Evolutionary conservation across 2,797 vertebrate genomes (phyloP).

Genomic region (Salarias fasciatus): DNA sequence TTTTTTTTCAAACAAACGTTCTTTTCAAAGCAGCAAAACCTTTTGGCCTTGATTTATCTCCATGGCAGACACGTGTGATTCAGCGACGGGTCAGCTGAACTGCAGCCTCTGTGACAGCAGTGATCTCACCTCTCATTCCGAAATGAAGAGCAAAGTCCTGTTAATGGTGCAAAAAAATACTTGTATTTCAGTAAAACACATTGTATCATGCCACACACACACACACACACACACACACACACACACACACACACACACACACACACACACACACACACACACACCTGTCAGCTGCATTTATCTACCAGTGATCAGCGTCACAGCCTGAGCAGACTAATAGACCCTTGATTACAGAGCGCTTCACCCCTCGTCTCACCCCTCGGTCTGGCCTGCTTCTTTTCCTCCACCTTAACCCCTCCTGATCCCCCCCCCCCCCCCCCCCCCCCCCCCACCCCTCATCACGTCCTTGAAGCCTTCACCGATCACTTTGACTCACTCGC

Average conservation of each 20-base stretch:
- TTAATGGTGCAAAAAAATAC: too few relatives aligned
- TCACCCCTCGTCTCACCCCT: conserved; percentile 20
- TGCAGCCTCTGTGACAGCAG: too few relatives aligned
- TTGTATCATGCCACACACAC: too few relatives aligned
- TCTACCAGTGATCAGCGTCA: conserved; percentile 43
- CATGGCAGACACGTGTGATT: too few relatives aligned
- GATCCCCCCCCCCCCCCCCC: conserved; percentile 14
- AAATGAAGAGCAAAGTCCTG: too few relatives aligned
- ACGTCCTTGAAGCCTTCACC: background rate
- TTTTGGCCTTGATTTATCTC: too few relatives aligned
- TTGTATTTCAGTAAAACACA: too few relatives aligned
- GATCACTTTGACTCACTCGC: too few relatives aligned
- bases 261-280: conserved; percentile 12
- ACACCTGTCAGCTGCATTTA: conserved; percentile 54
- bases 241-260: conserved; percentile 2
- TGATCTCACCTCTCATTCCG: too few relatives aligned
- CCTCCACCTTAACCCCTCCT: conserved; percentile 18
- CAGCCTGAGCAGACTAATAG: conserved; percentile 70
- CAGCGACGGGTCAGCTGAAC: too few relatives aligned
- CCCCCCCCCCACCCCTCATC: conserved; percentile 16
- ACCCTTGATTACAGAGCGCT: conserved; percentile 75
- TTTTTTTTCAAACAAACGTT: too few relatives aligned
- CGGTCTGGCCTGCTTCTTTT: conserved; percentile 24
- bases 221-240: conserved; percentile 24
- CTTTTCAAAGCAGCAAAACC: too few relatives aligned